Evolutionary conservation across 2,888 invertebrate species (phyloP), one percentile per base, ranked within the genome.

Genomic region (Coleophora flavipennella): DNA sequence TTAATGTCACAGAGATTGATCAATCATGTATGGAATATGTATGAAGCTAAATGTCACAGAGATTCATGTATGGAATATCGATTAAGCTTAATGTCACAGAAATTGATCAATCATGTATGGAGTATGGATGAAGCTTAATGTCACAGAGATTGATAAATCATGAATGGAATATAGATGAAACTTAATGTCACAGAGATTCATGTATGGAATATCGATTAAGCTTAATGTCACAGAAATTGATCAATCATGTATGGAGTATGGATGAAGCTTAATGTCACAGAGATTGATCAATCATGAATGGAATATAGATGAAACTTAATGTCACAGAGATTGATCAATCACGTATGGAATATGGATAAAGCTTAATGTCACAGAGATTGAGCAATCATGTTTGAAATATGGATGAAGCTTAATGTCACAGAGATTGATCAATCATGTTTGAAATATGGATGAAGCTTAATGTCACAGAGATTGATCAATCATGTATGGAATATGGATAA

Each of bases 261-360:
- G n/a, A n/a, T n/a, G n/a, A n/a, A n/a, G n/a, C n/a, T n/a, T 68
- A 53, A 67, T 67, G 73, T 75, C 71, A 75, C 74, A 76, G 71
- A 62, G 72, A 62, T 61, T 65, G 63, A 66, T 56, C 57, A 64
- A 41, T 66, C 20, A 20, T 20, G 6, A 4, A 3, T 20, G 20
- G 20, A 20, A 4, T 3, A 20, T n/a, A n/a, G n/a, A n/a, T n/a
- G n/a, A n/a, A n/a, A n/a, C n/a, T n/a, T 68, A 53, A 67, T 67
- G 73, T 75, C 71, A 75, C 74, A 76, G 71, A 62, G 72, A 62
- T 61, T 65, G 63, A 66, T 56, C 57, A 64, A 41, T 66, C 20
- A 20, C 6, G 6, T 20, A 3, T 20, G 20, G 20, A 20, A 4
- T 3, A 20, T n/a, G n/a, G n/a, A 57, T 62, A 71, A 43, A 75